These are phyloP conservation scores for Cryptotis parvus DNA, from an alignment of 2,113 vertebrate genomes.

Conservation along the genomic window DNA sequence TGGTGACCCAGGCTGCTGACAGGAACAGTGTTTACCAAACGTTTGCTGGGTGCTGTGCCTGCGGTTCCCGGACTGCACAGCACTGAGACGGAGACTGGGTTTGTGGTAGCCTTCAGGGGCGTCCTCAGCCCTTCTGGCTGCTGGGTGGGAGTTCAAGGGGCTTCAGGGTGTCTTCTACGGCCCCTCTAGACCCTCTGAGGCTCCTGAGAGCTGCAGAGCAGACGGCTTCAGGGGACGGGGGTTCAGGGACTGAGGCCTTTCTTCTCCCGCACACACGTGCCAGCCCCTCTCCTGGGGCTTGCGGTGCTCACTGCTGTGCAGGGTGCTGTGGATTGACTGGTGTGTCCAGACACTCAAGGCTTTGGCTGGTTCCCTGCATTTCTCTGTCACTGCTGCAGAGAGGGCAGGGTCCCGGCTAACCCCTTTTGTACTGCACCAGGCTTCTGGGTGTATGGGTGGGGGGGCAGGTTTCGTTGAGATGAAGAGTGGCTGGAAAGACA, in stretches of 20 bases:
- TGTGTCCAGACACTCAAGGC: background rate
- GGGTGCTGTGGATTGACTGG: background rate
- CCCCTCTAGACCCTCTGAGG: background rate
- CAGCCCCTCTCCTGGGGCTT: too few species aligned
- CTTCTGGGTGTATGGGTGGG: background rate
- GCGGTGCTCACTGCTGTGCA: background rate
- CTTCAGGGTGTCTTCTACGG: background rate
- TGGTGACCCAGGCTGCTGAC: background rate
- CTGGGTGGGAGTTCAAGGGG: background rate
- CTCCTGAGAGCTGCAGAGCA: background rate
- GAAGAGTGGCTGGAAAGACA: conserved; percentile 29
- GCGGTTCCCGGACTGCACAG: background rate
- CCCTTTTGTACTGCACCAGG: background rate
- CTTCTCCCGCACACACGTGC: background rate
- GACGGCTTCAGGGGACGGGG: too few species aligned
- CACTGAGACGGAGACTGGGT: background rate
- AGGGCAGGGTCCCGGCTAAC: background rate
- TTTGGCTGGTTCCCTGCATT: background rate
- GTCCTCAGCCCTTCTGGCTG: background rate
- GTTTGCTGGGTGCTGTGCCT: conserved; percentile 17
- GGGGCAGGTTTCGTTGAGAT: background rate
- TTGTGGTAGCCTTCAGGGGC: too few species aligned
- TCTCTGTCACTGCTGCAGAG: too few species aligned
- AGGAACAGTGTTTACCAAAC: background rate
- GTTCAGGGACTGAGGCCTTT: background rate